phyloP scores from a whole-genome alignment of 2,888 invertebrate species.

The Drosophila pseudotakahashii region DNA sequence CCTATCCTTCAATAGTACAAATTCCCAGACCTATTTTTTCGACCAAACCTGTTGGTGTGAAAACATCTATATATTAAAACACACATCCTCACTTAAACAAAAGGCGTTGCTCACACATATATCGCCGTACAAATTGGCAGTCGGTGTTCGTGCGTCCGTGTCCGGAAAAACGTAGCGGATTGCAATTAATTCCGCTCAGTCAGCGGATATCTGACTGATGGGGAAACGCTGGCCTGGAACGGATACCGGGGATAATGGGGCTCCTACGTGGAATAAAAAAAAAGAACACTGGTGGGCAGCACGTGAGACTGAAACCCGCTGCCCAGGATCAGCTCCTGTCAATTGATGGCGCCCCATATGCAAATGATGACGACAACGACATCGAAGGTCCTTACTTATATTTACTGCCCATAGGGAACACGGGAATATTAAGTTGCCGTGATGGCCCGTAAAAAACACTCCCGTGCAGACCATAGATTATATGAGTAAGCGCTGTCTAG shows the following conservation, averaged over 20 bases:
- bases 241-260: constrained; percentile 18
- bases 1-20: background rate
- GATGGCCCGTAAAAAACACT: constrained; percentile 24
- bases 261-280: constrained; percentile 4
- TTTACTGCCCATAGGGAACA: constrained; percentile 13
- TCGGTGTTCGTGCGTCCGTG: constrained; percentile 59
- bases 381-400: constrained; percentile 35
- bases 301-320: constrained; percentile 15
- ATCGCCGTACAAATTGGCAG: constrained; percentile 56
- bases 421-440: constrained; percentile 24
- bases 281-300: constrained; percentile 4
- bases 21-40: background rate
- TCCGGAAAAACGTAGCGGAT: constrained; percentile 73
- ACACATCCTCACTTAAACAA: constrained; percentile 14
- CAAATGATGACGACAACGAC: constrained; percentile 58
- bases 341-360: constrained; percentile 60
- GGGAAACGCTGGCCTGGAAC: constrained; percentile 12
- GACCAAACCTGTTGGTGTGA: background rate
- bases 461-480: constrained; percentile 12
- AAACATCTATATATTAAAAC: background rate
- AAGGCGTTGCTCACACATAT: constrained; percentile 12
- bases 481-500: constrained; percentile 11
- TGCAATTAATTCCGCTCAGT: constrained; percentile 77
- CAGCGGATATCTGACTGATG: constrained; percentile 58
- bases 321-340: constrained; percentile 21